Percentiles rank a stretch among this genome's conserved stretches.
phyloP scores from a whole-genome alignment of 2,797 vertebrate genomes.

The Pelochelys cantorii region DNA sequence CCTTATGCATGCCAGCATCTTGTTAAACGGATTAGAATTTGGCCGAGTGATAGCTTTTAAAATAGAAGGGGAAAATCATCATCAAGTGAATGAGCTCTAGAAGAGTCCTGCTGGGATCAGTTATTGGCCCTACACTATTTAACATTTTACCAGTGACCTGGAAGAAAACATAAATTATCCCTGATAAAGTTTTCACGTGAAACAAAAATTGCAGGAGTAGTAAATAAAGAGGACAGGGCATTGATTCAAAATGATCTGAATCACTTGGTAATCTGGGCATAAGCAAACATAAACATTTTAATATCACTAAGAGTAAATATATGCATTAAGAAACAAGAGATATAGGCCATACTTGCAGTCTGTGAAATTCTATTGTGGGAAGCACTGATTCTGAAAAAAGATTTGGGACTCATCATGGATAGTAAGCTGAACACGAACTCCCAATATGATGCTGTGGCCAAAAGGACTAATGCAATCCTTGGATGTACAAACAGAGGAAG shows the following conservation, averaged over 20 bases:
- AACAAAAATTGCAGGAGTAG: not conserved
- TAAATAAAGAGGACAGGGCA: not conserved
- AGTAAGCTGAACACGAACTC: not conserved
- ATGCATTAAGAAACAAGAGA: not conserved
- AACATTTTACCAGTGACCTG: not conserved
- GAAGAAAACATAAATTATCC: not conserved
- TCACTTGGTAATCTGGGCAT: no score
- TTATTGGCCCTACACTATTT: not conserved
- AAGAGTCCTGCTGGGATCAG: not conserved
- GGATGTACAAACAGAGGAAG: not conserved
- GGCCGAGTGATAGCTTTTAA: not conserved
- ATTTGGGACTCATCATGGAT: not conserved
- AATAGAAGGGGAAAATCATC: not conserved
- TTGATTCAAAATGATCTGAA: no score
- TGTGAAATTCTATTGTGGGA: not conserved
- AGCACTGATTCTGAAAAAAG: not conserved
- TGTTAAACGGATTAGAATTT: not conserved
- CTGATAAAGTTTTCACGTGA: not conserved
- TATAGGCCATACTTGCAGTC: not conserved
- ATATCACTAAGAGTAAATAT: no score
- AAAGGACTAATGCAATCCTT: not conserved
- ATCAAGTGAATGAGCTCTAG: not conserved
- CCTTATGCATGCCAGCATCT: not conserved
- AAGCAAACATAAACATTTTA: no score
- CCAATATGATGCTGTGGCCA: not conserved